Conservation (phyloP, 2,113 vertebrate species). For the Chamaetylas fuelleborni region DNA sequence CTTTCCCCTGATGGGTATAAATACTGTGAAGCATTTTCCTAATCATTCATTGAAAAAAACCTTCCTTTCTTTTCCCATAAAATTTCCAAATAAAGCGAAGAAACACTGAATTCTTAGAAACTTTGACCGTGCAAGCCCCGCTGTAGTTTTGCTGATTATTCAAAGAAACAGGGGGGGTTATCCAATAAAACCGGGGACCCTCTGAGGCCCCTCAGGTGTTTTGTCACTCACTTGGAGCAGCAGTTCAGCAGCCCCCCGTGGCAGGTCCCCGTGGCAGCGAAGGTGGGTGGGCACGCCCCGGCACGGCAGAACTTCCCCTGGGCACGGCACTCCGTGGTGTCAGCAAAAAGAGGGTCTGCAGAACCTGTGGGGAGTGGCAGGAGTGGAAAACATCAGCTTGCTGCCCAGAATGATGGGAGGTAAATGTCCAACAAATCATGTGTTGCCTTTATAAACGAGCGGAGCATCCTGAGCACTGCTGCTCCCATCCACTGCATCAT, state of each 20-base stretch:
- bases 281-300: not conserved
- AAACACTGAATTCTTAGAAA: not conserved
- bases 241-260: not conserved
- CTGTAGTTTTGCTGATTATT: rapidly evolving
- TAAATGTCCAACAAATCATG: rapidly evolving
- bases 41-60: not conserved
- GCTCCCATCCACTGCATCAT: not conserved
- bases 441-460: not conserved
- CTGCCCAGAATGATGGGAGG: not conserved
- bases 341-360: not conserved
- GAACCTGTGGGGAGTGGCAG: slow-evolving; percentile 19
- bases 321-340: not conserved
- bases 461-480: not conserved
- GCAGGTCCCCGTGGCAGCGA: not conserved
- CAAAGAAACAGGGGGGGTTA: not conserved
- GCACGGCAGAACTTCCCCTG: slow-evolving; percentile 16
- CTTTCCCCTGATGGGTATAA: not conserved
- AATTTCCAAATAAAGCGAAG: not conserved
- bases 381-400: not conserved
- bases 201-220: not conserved
- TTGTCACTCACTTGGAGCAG: slow-evolving; percentile 10
- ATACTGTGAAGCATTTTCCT: not conserved
- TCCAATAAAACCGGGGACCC: not conserved
- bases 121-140: not conserved
- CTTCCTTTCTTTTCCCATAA: rapidly evolving